Base-by-base conservation (phyloP, 1,140 invertebrate genomes). In the Spodoptera litura region DNA sequence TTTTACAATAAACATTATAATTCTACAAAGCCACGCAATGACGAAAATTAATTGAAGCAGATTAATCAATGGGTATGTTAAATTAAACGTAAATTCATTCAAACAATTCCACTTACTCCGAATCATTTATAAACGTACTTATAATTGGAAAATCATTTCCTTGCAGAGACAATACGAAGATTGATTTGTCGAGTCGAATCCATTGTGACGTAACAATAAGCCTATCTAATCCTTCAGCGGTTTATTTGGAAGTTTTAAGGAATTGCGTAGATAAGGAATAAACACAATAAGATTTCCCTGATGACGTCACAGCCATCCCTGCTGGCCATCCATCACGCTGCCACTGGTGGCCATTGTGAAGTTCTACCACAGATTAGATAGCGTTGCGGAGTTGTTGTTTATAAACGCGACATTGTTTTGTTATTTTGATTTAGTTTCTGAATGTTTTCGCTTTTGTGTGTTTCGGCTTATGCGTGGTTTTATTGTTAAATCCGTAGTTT, bases 321-420 rank as follows among this genome's bases (percentile, higher is more conserved):
- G 53, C 12, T 55, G 83, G 81, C 81, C 73, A 86, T 86, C 85
- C 83, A 86, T 86, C 85, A 86, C 51, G 53, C 64, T 71, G 81
- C 49, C 78, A 78, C 71, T 75, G 62, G 38, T 73, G 58, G 64
- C 55, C 58, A 59, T 53, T 66, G 73, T 64, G 64, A 77, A 81
- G 55, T 78, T 62, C 58, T 52, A 51, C 49, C 49, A 52, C 51
- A 75, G 73, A 75, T 75, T 75, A 75, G 73, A 75, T 75, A 75
- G 73, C 59, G 59, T 64, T 75, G 31, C 27, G 49, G 59, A 75
- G 51, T 75, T 44, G 38, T 44, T 44, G 38, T 44, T 44, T 62
- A 75, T 53, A 75, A 62, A 64, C 38, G 73, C 73, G 59, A 55
- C 38, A 49, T 75, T 75, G 66, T 70, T 70, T 70, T 70, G 66